Percentiles rank a stretch among this genome's conserved stretches.
phyloP scores from a whole-genome alignment of 2,797 vertebrate species.

The Cossypha caffra region DNA sequence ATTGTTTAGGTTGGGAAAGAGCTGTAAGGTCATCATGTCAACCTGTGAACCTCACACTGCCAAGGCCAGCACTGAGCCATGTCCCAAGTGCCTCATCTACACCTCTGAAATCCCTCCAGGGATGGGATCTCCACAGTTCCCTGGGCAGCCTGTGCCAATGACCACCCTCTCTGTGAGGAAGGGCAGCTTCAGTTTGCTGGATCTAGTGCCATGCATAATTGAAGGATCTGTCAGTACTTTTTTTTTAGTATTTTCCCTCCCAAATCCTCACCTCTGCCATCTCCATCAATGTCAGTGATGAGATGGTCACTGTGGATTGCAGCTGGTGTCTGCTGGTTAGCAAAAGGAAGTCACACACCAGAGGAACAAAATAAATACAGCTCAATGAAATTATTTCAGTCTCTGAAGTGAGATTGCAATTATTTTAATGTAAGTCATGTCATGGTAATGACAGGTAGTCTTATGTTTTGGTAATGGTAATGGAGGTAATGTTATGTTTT shows the following conservation, averaged over 20 bases:
- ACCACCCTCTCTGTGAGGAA: neutral
- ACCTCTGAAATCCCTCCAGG: neutral
- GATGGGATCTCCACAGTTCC: neutral
- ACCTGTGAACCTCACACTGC: neutral
- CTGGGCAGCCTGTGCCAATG: neutral
- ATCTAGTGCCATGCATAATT: neutral
- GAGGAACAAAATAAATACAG: neutral
- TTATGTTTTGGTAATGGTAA: neutral
- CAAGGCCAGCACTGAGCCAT: neutral
- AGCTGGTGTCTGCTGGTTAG: neutral
- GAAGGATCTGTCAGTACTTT: neutral
- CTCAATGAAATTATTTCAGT: neutral
- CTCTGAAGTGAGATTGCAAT: neutral
- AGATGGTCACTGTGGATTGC: neutral
- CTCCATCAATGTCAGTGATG: neutral
- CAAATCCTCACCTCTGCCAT: neutral
- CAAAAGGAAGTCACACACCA: neutral
- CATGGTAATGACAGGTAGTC: neutral
- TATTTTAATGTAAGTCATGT: neutral
- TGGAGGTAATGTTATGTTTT: neutral
- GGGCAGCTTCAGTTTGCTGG: neutral
- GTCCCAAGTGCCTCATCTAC: neutral
- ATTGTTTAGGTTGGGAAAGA: neutral
- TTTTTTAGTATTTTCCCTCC: rapidly evolving
- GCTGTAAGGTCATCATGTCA: neutral